Conservation (phyloP, 2,888 invertebrate species). For the Reticulitermes lucifugus region DNA sequence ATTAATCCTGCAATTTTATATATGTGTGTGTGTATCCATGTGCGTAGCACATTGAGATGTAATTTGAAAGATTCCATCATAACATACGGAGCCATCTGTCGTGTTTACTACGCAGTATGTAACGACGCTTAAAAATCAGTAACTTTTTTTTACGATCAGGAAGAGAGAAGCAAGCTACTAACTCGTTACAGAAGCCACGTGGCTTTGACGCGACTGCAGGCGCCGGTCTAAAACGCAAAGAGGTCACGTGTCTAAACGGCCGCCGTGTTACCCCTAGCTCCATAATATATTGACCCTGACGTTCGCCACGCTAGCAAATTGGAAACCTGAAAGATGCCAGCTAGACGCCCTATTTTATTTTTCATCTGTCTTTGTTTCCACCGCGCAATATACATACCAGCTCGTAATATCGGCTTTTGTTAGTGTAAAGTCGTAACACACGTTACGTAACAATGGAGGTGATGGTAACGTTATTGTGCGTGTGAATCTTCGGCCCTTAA, state of each 20-base stretch:
- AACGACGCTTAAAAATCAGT: background rate
- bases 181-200: conserved; percentile 36
- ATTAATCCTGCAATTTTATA: too few relatives aligned
- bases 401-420: conserved; percentile 15
- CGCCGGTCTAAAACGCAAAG: conserved; percentile 24
- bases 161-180: background rate
- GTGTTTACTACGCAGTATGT: background rate
- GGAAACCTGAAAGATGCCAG: conserved; percentile 21
- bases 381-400: conserved; percentile 16
- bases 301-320: conserved; percentile 36
- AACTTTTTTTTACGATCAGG: background rate
- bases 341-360: background rate
- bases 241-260: conserved; percentile 15
- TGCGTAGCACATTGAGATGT: too few relatives aligned
- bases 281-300: background rate
- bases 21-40: too few relatives aligned
- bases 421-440: conserved; percentile 10
- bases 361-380: background rate
- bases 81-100: background rate
- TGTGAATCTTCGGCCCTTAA: conserved; percentile 4
- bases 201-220: conserved; percentile 3
- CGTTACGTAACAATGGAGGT: conserved; percentile 10
- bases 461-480: background rate
- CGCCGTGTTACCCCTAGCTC: background rate
- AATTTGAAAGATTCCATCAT: background rate